phyloP scores from a whole-genome alignment of 2,797 vertebrate species.

The Labeo calbasu region DNA sequence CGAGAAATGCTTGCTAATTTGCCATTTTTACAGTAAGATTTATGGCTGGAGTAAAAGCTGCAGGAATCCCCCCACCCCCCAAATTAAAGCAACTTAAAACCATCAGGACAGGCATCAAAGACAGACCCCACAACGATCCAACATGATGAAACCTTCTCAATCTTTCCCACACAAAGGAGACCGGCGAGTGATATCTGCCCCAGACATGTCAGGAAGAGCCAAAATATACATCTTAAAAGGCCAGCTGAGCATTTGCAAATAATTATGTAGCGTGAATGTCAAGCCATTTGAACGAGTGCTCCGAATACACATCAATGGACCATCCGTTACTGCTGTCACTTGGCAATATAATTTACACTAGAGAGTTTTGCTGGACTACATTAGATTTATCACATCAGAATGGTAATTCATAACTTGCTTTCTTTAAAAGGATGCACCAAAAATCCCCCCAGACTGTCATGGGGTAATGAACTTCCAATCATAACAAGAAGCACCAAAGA shows the following conservation, averaged over 20 bases:
- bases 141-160: constrained; percentile 24
- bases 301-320: constrained; percentile 7
- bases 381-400: background rate
- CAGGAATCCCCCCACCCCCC: constrained; percentile 5
- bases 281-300: constrained; percentile 29
- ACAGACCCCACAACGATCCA: constrained; percentile 21
- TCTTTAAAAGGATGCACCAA: background rate
- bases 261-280: constrained; percentile 25
- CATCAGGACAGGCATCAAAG: constrained; percentile 43
- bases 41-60: constrained; percentile 1
- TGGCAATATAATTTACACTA: background rate
- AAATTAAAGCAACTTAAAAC: constrained; percentile 35
- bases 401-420: background rate
- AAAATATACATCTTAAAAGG: constrained; percentile 35
- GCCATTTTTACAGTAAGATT: constrained; percentile 26
- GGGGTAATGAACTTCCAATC: background rate
- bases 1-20: constrained; percentile 16
- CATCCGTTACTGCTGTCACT: constrained; percentile 8
- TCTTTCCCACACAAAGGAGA: constrained; percentile 42
- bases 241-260: constrained; percentile 33
- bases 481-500: background rate
- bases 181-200: constrained; percentile 1
- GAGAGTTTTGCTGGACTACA: constrained; percentile 1
- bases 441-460: background rate
- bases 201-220: constrained; percentile 12